A percentile compares a stretch with the other conserved stretches of the same genome.
These are phyloP conservation scores for Scaptomyza pallida DNA, from an alignment of 1,140 invertebrate genomes.

Conservation along the genomic window DNA sequence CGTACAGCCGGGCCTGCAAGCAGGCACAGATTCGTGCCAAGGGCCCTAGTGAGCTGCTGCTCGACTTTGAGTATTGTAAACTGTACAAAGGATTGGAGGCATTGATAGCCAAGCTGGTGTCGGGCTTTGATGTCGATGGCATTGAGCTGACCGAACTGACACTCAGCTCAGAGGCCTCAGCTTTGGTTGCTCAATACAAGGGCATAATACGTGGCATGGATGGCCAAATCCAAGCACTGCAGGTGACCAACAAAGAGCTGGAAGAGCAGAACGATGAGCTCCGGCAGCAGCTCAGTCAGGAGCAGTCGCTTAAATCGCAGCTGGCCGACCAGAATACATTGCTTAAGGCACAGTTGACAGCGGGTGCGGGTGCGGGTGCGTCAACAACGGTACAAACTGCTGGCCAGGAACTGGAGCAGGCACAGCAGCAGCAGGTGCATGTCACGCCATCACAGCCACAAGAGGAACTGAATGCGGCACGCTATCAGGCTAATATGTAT, in stretches of 20 bases:
- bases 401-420: neutral
- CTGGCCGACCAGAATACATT: conserved; percentile 95
- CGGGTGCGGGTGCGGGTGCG: conserved; percentile 12
- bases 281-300: conserved; percentile 88
- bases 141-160: conserved; percentile 85
- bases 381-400: conserved; percentile 28
- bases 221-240: conserved; percentile 88
- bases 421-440: conserved; percentile 1
- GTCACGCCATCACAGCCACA: conserved; percentile 8
- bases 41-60: conserved; percentile 90
- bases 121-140: conserved; percentile 76
- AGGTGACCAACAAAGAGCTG: conserved; percentile 85
- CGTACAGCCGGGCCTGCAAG: conserved; percentile 95
- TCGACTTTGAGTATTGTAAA: conserved; percentile 98
- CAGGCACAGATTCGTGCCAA: conserved; percentile 94
- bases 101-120: conserved; percentile 73
- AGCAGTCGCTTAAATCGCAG: conserved; percentile 89
- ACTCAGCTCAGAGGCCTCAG: conserved; percentile 85
- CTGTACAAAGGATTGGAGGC: conserved; percentile 91
- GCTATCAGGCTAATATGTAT: conserved; percentile 76
- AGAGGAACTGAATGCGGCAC: conserved; percentile 66
- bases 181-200: conserved; percentile 92
- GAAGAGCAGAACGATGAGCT: conserved; percentile 85
- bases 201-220: conserved; percentile 95
- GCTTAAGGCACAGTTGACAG: conserved; percentile 89